Evolutionary conservation across 2,113 vertebrate genomes (phyloP).

Genomic region (Syngnathus floridae): DNA sequence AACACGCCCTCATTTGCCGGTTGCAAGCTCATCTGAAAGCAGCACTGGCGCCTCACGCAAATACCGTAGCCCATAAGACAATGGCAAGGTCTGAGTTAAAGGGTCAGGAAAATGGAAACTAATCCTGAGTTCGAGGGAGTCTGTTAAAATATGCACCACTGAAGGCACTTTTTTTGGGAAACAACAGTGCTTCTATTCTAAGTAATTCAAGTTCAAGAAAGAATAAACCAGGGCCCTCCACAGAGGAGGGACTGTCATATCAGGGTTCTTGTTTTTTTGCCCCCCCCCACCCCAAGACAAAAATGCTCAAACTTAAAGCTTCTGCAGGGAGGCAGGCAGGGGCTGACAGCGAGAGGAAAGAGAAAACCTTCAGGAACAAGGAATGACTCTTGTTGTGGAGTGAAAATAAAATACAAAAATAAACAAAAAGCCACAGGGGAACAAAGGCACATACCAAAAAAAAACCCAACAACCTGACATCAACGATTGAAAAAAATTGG

Average conservation of each 20-base stretch:
- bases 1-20: slow-evolving; percentile 39
- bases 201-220: slow-evolving; percentile 88
- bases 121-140: slow-evolving; percentile 92
- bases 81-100: slow-evolving; percentile 53
- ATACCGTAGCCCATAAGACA: slow-evolving; percentile 27
- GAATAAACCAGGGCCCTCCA: slow-evolving; percentile 70
- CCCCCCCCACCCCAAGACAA: slow-evolving; percentile 44
- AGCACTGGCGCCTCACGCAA: slow-evolving; percentile 36
- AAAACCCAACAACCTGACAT: slow-evolving; percentile 29
- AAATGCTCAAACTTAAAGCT: slow-evolving; percentile 58
- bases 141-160: slow-evolving; percentile 82
- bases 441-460: slow-evolving; percentile 1
- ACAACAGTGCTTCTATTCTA: slow-evolving; percentile 93
- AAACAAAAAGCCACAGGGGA: slow-evolving; percentile 2
- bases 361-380: slow-evolving; percentile 62
- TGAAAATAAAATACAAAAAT: slow-evolving; percentile 24
- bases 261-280: slow-evolving; percentile 43
- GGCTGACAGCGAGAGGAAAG: slow-evolving; percentile 62
- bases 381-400: slow-evolving; percentile 65
- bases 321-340: slow-evolving; percentile 46
- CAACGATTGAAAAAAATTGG: slow-evolving; percentile 28
- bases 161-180: slow-evolving; percentile 77
- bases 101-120: slow-evolving; percentile 70
- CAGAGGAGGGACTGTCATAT: slow-evolving; percentile 68
- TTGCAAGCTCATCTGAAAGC: slow-evolving; percentile 34